Percentiles rank a stretch among this genome's conserved stretches.
phyloP scores from a whole-genome alignment of 2,797 vertebrate species.

The Scomberomorus guttatus region DNA sequence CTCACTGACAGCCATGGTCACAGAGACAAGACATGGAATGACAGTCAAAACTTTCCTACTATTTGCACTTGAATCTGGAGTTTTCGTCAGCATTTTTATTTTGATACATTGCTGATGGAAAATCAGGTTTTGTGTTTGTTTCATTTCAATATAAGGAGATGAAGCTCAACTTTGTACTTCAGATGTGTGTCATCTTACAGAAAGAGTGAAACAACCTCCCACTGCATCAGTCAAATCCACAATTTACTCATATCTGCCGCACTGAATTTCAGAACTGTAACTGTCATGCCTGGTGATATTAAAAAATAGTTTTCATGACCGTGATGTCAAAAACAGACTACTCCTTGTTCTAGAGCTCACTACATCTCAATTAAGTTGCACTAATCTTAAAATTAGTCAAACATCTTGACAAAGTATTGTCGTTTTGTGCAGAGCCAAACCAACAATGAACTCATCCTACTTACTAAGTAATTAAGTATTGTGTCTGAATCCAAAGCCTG shows the following conservation, averaged over 20 bases:
- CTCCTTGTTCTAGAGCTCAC: not conserved
- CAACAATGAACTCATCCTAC: too few species aligned
- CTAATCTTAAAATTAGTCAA: not conserved
- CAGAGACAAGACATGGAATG: not conserved
- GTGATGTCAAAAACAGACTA: not conserved
- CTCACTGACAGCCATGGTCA: not conserved
- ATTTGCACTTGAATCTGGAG: not conserved
- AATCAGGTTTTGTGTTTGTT: not conserved
- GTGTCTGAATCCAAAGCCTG: too few species aligned
- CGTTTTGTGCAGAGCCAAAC: not conserved
- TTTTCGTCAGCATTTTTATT: not conserved
- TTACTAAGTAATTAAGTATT: too few species aligned
- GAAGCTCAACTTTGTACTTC: not conserved
- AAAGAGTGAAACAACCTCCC: not conserved
- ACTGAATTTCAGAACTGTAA: conserved; percentile 2
- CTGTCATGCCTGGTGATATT: not conserved
- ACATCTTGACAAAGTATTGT: not conserved
- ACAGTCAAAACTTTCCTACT: not conserved
- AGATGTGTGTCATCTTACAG: not conserved
- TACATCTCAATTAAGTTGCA: not conserved
- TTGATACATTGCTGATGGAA: not conserved
- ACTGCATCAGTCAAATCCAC: not conserved
- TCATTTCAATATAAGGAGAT: not conserved
- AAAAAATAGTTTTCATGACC: not conserved
- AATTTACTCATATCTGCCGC: not conserved